Conservation (phyloP, 2,888 invertebrate genomes). For the Chrysomela aeneicollis region DNA sequence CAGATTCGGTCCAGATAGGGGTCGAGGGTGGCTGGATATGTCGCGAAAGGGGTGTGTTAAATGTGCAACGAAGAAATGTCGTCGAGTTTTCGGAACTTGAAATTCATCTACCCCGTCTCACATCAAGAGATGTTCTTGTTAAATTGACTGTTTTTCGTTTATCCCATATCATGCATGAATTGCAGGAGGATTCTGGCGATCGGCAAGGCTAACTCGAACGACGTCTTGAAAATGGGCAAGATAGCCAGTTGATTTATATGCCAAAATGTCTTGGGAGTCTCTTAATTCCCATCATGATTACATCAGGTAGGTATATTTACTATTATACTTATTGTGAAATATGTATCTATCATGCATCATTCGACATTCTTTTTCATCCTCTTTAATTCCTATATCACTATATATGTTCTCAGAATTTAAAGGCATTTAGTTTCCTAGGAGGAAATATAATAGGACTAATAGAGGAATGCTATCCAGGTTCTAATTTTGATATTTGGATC, state of each 20-base stretch:
- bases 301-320: slow-evolving; percentile 69
- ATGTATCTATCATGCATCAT: too few species aligned
- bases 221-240: slow-evolving; percentile 22
- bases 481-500: too few species aligned
- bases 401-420: too few species aligned
- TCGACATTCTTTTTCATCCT: too few species aligned
- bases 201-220: slow-evolving; percentile 3
- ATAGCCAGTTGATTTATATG: slow-evolving; percentile 19
- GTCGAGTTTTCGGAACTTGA: background rate
- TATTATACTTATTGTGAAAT: too few species aligned
- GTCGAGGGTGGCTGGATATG: slow-evolving; percentile 33
- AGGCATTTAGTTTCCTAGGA: too few species aligned
- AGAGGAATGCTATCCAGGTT: too few species aligned
- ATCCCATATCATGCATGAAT: background rate
- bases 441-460: too few species aligned
- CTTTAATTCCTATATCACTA: too few species aligned
- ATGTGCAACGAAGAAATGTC: background rate
- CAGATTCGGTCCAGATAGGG: slow-evolving; percentile 41
- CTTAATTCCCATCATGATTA: slow-evolving; percentile 83
- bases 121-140: background rate
- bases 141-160: background rate
- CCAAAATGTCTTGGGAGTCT: slow-evolving; percentile 86
- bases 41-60: slow-evolving; percentile 34
- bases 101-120: background rate
- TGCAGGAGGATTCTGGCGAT: slow-evolving; percentile 3